Base-by-base conservation (phyloP, 2,888 invertebrate genomes). In the Volucella bombylans region DNA sequence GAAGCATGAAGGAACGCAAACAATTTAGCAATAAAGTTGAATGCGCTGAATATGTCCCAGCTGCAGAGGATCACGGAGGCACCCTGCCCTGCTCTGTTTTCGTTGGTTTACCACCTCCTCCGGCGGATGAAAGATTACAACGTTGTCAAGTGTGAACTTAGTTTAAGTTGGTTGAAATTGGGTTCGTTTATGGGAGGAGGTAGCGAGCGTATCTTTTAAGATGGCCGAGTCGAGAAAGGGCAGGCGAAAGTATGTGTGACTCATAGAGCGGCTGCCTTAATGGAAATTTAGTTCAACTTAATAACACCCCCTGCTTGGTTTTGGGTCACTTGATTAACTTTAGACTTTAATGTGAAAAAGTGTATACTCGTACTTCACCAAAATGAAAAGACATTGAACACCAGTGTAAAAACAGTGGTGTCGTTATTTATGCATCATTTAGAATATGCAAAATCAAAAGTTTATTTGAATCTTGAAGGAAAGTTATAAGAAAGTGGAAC, bases 1-100 rank as follows among this genome's bases (percentile, higher is more conserved):
- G 87, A 82, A 86, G 86, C 87, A 72, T 87, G 86, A 87, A 87
- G 86, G 78, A 86, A 86, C 83, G 85, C 72, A 71, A 87, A 86
- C 82, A 65, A 86, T 86, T 87, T 86, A 85, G 82, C 77, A 74
- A 82, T 76, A 78, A 86, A 83, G 81, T 79, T 82, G 72, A 79
- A 86, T 85, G 76, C 81, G 81, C 72, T 81, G 72, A 72, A 76
- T 85, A 81, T 72, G 54, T 45, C 55, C 57, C 23, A 49, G 62
- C 50, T 39, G 2, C 18, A 4, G 55, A 38, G n/a, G 12, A 55
- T 38, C 23, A 31, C 55, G 8, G 38, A 10, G 31, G 31, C 54
- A 12, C 10, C 49, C 38, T 8, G 52, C 11, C 10, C 14, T 9
- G 23, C 55, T 23, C 54, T 52, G 15, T 43, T 6, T 45, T 31